Conservation (phyloP, 2,888 invertebrate species). For the Aricia artaxerxes region DNA sequence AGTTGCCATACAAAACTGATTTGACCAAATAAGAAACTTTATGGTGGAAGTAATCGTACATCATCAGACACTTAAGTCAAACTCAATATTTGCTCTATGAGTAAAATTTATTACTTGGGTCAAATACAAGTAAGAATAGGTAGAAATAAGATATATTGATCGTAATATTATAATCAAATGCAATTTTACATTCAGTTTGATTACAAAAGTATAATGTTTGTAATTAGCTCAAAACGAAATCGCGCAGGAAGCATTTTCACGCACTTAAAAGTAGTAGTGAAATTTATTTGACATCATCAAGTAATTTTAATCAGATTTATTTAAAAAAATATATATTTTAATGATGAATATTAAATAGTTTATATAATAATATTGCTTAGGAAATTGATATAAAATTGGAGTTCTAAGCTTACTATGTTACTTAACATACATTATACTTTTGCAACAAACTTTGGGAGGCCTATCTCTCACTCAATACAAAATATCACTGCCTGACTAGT, state of each 20-base stretch:
- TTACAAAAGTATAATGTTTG: slow-evolving; percentile 22
- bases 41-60: not conserved
- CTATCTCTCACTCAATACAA: slow-evolving; percentile 26
- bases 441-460: slow-evolving; percentile 27
- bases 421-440: not conserved
- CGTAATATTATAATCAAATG: slow-evolving; percentile 8
- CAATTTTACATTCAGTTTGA: slow-evolving; percentile 5
- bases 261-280: not conserved
- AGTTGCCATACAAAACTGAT: not conserved
- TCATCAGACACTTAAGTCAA: not conserved
- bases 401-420: not conserved
- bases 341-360: not conserved
- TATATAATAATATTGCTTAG: not conserved
- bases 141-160: not conserved
- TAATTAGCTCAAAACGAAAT: not conserved
- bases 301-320: too few species aligned
- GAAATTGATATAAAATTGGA: not conserved
- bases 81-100: not conserved
- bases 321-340: not conserved
- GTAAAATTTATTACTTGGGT: not conserved
- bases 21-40: not conserved
- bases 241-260: not conserved
- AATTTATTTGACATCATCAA: too few species aligned
- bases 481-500: slow-evolving; percentile 42
- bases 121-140: not conserved